A percentile compares a stretch with the other conserved stretches of the same genome.
Evolutionary conservation across 2,888 invertebrate species (phyloP).

Genomic region (Xanthia togata): DNA sequence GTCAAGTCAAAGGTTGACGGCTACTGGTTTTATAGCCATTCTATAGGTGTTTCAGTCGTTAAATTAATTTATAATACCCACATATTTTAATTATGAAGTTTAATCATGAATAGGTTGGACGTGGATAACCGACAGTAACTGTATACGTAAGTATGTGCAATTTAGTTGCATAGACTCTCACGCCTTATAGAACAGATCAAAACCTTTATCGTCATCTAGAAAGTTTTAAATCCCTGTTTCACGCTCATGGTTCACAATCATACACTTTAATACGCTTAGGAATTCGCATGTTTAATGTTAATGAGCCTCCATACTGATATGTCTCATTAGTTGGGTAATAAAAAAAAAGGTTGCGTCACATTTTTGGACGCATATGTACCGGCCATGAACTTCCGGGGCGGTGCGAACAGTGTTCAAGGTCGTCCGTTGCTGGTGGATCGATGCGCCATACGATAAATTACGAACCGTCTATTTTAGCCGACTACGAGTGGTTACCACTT

Average conservation of each 20-base stretch:
- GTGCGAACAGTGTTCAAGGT: constrained; percentile 84
- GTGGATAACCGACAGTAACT: not conserved
- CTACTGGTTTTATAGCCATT: constrained; percentile 11
- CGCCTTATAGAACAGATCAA: not conserved
- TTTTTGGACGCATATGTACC: constrained; percentile 63
- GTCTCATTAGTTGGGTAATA: constrained; percentile 69
- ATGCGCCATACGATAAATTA: constrained; percentile 81
- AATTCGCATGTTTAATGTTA: constrained; percentile 59
- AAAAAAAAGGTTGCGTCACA: constrained; percentile 72
- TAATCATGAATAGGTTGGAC: not conserved
- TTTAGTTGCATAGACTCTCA: constrained; percentile 12
- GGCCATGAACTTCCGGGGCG: constrained; percentile 88
- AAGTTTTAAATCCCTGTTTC: constrained; percentile 29
- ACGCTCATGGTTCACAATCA: constrained; percentile 15
- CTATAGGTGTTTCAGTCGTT: not conserved
- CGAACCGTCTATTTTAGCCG: constrained; percentile 76
- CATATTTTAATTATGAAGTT: constrained; percentile 28
- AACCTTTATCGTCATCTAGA: constrained; percentile 9
- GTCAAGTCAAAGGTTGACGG: constrained; percentile 20
- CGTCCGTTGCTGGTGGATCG: constrained; percentile 81
- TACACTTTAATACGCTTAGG: constrained; percentile 49
- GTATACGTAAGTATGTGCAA: constrained; percentile 22
- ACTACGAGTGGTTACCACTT: constrained; percentile 76
- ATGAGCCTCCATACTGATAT: constrained; percentile 57
- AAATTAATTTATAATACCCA: constrained; percentile 16